Percentiles rank a stretch among this genome's conserved stretches.
Evolutionary conservation across 2,113 vertebrate genomes (phyloP).

Genomic region (Phyllopteryx taeniolatus): DNA sequence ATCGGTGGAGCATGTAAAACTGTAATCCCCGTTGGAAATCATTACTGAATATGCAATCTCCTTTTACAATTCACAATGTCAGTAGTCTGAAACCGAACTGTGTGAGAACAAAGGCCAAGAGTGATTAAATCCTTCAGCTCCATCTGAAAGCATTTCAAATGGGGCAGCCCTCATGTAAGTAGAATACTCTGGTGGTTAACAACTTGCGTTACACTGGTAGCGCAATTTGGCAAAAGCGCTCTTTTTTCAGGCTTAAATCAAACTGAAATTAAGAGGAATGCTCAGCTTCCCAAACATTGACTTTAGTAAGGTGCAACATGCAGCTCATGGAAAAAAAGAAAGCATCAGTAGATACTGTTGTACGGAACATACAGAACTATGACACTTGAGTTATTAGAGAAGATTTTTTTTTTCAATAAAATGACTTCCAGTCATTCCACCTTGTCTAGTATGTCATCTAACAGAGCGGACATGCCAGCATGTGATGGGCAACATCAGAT

Average conservation of each 20-base stretch:
- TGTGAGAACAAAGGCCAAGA: constrained; percentile 57
- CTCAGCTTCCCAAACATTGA: constrained; percentile 37
- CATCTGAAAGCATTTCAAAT: constrained; percentile 59
- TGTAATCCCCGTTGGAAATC: constrained; percentile 68
- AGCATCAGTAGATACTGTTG: constrained; percentile 23
- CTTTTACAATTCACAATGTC: constrained; percentile 59
- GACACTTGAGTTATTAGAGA: not conserved
- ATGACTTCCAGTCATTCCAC: not conserved
- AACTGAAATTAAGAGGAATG: constrained; percentile 60
- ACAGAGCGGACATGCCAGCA: constrained; percentile 44
- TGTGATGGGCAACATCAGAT: constrained; percentile 69
- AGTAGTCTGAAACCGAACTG: constrained; percentile 58
- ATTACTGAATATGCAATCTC: constrained; percentile 68
- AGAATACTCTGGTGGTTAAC: constrained; percentile 61
- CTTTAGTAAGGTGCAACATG: constrained; percentile 34
- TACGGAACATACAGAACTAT: constrained; percentile 6
- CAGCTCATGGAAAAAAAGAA: constrained; percentile 49
- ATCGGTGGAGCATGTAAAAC: constrained; percentile 42
- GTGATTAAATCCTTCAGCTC: constrained; percentile 59
- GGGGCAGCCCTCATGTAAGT: constrained; percentile 63
- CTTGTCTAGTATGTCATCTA: constrained; percentile 10
- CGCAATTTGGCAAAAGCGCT: constrained; percentile 47
- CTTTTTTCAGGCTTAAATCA: constrained; percentile 52
- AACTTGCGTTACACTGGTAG: constrained; percentile 58
- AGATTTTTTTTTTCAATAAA: not conserved